Percentiles rank a stretch among this genome's conserved stretches.
Evolutionary conservation across 2,113 vertebrate species (phyloP).

Genomic region (Lophura nycthemera): DNA sequence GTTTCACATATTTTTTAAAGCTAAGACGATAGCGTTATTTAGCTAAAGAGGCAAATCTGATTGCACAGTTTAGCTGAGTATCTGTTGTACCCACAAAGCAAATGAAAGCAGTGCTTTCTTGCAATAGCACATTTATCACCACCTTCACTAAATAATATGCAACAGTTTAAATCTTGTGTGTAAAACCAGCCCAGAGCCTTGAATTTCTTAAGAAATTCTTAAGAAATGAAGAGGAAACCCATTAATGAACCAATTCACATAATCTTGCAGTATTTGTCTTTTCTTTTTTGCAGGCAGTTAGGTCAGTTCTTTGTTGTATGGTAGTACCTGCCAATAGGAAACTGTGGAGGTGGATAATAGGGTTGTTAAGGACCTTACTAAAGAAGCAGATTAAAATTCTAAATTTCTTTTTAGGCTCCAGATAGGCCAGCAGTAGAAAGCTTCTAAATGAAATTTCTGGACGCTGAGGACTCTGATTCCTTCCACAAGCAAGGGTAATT

Average conservation of each 20-base stretch:
- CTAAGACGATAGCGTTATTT: neutral
- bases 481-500: neutral
- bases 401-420: neutral
- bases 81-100: neutral
- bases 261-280: neutral
- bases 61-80: slow-evolving; percentile 32
- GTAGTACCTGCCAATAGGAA: neutral
- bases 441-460: neutral
- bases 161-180: neutral
- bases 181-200: neutral
- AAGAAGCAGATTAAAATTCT: slow-evolving; percentile 10
- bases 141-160: slow-evolving; percentile 29
- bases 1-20: neutral
- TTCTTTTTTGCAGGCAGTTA: slow-evolving; percentile 17
- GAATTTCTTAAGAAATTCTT: neutral
- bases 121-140: neutral
- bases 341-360: slow-evolving; percentile 21
- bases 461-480: neutral
- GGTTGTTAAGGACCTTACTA: slow-evolving; percentile 6
- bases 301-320: neutral
- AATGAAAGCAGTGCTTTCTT: slow-evolving; percentile 33
- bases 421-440: neutral
- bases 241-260: neutral
- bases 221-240: neutral
- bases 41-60: slow-evolving; percentile 46